phyloP scores from a whole-genome alignment of 92 coral and sea anemone species.

The Porites cylindrica region DNA sequence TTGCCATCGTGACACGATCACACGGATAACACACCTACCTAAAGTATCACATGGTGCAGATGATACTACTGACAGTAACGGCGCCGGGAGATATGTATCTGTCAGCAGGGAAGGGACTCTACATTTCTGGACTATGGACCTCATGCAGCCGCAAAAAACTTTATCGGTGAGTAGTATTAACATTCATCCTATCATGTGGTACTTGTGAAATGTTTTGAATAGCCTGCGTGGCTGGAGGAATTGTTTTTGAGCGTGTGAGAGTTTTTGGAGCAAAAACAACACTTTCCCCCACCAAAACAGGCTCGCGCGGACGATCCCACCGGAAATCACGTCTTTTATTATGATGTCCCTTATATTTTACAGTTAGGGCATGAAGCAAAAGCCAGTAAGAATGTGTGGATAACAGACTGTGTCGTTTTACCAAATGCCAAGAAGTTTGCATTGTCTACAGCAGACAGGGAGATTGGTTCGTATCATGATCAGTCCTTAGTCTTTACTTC shows the following conservation, averaged over 20 bases:
- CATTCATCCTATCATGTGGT: neutral
- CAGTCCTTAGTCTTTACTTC: neutral
- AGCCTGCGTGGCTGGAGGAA: too few species aligned
- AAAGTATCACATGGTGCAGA: conserved; percentile 95
- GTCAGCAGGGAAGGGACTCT: conserved; percentile 94
- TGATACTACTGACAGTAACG: conserved; percentile 89
- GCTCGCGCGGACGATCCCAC: too few species aligned
- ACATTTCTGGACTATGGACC: conserved; percentile 98
- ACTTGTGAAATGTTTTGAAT: neutral
- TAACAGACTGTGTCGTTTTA: conserved; percentile 96
- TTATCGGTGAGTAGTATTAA: conserved; percentile 61
- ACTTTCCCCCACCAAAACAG: too few species aligned
- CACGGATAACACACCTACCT: conserved; percentile 91
- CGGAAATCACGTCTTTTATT: neutral
- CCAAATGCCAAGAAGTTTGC: conserved; percentile 98
- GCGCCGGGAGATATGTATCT: conserved; percentile 88
- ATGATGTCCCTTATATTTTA: neutral
- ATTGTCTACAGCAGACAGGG: conserved; percentile 94
- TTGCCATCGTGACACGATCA: conserved; percentile 92
- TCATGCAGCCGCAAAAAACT: conserved; percentile 77
- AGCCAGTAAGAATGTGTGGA: conserved; percentile 85
- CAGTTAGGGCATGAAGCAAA: conserved; percentile 74
- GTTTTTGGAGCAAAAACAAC: too few species aligned
- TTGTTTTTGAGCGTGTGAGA: too few species aligned
- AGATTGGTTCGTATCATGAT: conserved; percentile 70